Evolutionary conservation across 1,140 invertebrate genomes (phyloP).

Genomic region (Aphaenogaster ashmeadi): DNA sequence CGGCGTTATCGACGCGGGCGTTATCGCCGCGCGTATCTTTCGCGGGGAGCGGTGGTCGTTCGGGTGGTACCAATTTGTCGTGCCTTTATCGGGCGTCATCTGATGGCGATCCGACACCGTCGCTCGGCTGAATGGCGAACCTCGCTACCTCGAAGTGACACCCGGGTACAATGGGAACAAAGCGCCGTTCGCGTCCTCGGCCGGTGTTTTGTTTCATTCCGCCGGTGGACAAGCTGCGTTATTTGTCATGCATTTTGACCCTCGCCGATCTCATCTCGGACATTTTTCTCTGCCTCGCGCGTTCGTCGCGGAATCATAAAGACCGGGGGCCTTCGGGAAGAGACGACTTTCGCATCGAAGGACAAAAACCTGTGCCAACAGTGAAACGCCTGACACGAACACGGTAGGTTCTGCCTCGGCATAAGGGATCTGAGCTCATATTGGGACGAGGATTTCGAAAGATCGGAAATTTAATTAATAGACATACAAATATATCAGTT

Average conservation of each 20-base stretch:
- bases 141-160: slow-evolving; percentile 84
- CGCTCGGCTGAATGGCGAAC: slow-evolving; percentile 78
- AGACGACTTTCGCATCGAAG: slow-evolving; percentile 56
- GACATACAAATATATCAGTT: not conserved
- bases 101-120: slow-evolving; percentile 85
- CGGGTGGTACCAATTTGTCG: slow-evolving; percentile 86
- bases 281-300: slow-evolving; percentile 82
- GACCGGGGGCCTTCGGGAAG: slow-evolving; percentile 1
- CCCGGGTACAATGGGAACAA: slow-evolving; percentile 84
- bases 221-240: slow-evolving; percentile 81
- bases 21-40: slow-evolving; percentile 81
- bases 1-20: slow-evolving; percentile 81
- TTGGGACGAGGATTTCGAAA: not conserved
- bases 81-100: slow-evolving; percentile 85
- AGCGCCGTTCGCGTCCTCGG: slow-evolving; percentile 80
- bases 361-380: slow-evolving; percentile 42
- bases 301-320: slow-evolving; percentile 70
- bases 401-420: slow-evolving; percentile 1
- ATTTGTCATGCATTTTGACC: slow-evolving; percentile 85
- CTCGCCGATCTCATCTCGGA: slow-evolving; percentile 84
- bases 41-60: slow-evolving; percentile 83
- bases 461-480: not conserved
- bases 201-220: slow-evolving; percentile 85
- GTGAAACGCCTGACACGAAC: not conserved
- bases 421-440: slow-evolving; percentile 19